These are phyloP conservation scores for Troides helena DNA, from an alignment of 2,888 invertebrate genomes.

Conservation along the genomic window DNA sequence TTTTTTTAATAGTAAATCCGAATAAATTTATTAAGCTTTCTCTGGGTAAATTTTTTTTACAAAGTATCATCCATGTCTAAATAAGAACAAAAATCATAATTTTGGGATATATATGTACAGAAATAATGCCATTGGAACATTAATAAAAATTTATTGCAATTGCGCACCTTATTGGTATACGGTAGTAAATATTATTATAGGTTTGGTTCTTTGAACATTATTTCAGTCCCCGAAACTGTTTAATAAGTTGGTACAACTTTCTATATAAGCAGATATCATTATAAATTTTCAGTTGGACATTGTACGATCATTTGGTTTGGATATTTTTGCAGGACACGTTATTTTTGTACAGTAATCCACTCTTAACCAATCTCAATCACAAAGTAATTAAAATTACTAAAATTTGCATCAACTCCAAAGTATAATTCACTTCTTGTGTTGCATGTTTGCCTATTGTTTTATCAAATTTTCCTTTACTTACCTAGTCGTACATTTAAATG, in stretches of 20 bases:
- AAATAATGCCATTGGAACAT: neutral
- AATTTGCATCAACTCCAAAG: neutral
- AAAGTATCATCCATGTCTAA: neutral
- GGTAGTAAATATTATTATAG: neutral
- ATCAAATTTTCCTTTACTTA: no score
- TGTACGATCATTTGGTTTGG: slow-evolving; percentile 12
- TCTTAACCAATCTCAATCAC: neutral
- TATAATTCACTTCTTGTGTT: neutral
- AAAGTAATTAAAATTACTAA: neutral
- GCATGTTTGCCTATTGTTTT: neutral
- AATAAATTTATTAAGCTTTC: neutral
- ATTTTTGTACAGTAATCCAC: slow-evolving; percentile 23
- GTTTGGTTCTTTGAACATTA: neutral
- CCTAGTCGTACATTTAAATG: no score
- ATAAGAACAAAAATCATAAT: neutral
- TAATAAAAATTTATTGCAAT: neutral
- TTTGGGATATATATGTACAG: neutral
- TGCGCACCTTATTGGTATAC: neutral
- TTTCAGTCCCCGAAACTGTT: neutral
- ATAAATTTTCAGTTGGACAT: slow-evolving; percentile 15
- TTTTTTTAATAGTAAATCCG: neutral
- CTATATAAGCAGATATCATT: neutral
- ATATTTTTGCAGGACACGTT: slow-evolving; percentile 11
- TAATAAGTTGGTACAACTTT: neutral
- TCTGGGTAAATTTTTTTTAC: neutral